phyloP scores from a whole-genome alignment of 1,140 invertebrate species.

The Zaprionus gabonicus region DNA sequence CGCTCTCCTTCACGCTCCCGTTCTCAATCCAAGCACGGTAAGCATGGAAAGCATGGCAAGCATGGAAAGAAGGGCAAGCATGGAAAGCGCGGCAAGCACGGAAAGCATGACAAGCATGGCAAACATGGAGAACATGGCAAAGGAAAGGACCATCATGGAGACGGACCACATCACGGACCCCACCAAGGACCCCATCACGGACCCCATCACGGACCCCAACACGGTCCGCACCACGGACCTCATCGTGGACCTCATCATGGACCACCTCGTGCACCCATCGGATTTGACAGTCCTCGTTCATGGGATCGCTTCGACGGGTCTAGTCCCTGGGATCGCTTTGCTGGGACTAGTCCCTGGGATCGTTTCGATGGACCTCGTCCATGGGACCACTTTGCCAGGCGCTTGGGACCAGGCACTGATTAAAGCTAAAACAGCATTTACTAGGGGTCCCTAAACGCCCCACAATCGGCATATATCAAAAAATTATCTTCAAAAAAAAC shows the following conservation, averaged over 20 bases:
- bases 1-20: conserved; percentile 31
- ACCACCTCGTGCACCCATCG: not conserved
- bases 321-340: not conserved
- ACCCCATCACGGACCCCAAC: not conserved
- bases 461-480: conserved; percentile 15
- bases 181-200: not conserved
- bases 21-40: conserved; percentile 26
- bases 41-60: conserved; percentile 5
- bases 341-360: no score
- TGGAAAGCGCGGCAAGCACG: not conserved
- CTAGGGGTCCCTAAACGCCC: not conserved
- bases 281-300: not conserved
- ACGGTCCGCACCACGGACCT: not conserved
- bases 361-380: no score
- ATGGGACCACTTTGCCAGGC: not conserved
- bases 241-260: not conserved
- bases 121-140: not conserved
- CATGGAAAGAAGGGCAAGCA: conserved; percentile 8
- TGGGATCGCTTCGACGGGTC: not conserved
- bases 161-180: not conserved
- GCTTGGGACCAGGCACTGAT: not conserved
- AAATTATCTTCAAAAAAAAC: conserved; percentile 20
- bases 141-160: conserved; percentile 7
- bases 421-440: not conserved
- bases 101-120: conserved; percentile 1